These are phyloP conservation scores for Andrena cerasifolii DNA, from an alignment of 1,140 invertebrate genomes.

Conservation along the genomic window DNA sequence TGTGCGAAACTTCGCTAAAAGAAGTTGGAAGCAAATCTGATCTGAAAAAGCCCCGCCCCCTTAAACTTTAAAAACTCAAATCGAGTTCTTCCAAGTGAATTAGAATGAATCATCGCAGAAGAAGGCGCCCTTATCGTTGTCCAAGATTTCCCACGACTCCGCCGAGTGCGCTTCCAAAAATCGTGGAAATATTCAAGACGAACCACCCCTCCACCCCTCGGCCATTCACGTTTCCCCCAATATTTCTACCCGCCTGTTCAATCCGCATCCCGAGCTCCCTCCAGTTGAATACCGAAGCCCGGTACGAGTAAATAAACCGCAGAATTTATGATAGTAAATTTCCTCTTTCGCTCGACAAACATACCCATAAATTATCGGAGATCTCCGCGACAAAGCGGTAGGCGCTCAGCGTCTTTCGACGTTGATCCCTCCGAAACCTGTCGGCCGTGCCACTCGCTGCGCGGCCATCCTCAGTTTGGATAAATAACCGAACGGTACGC, in stretches of 20 bases:
- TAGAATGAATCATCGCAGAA: too few species aligned
- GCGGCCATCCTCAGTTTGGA: too few species aligned
- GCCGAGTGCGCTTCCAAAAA: not conserved
- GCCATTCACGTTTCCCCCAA: not conserved
- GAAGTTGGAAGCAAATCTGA: too few species aligned
- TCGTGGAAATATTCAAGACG: not conserved
- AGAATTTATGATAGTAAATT: constrained; percentile 61
- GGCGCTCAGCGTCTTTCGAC: constrained; percentile 1
- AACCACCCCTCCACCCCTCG: not conserved
- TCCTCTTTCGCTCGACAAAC: constrained; percentile 45
- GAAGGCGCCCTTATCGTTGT: not conserved
- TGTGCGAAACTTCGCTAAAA: too few species aligned
- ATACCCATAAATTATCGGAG: constrained; percentile 50
- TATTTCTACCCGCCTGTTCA: constrained; percentile 40
- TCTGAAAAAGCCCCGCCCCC: too few species aligned
- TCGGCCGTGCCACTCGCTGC: too few species aligned
- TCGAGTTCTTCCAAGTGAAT: too few species aligned
- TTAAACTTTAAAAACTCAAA: too few species aligned
- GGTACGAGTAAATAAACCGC: constrained; percentile 58
- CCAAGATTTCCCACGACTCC: not conserved
- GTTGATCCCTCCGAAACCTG: too few species aligned
- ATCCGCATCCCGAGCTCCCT: constrained; percentile 4
- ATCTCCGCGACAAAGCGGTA: not conserved
- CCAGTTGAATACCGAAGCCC: constrained; percentile 25
- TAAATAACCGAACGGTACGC: too few species aligned